Conservation (phyloP, 2,888 invertebrate genomes). For the Stenodema calcarata region DNA sequence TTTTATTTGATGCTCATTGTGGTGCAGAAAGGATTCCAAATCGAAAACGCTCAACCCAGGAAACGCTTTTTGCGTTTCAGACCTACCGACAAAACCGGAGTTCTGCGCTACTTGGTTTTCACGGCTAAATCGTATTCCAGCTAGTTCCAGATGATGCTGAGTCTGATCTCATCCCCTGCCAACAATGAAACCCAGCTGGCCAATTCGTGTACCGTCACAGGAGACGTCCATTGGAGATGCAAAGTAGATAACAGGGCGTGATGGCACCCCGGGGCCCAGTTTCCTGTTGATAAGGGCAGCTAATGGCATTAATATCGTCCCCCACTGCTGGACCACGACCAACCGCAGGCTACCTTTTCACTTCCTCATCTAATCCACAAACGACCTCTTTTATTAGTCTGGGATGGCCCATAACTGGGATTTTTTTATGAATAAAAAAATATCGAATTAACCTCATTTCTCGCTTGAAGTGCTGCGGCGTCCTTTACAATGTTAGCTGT, state of each 20-base stretch:
- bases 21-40: no score
- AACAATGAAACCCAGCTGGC: no score
- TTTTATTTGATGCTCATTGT: no score
- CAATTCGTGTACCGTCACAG: background rate
- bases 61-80: no score
- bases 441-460: background rate
- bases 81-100: no score
- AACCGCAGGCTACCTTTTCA: background rate
- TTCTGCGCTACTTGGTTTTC: no score
- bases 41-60: no score
- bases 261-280: conserved; percentile 19
- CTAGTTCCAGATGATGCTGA: no score
- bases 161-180: no score
- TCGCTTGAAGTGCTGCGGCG: background rate
- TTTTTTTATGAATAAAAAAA: background rate
- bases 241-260: conserved; percentile 11
- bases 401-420: background rate
- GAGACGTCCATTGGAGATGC: conserved; percentile 13
- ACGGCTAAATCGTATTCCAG: no score
- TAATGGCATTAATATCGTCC: conserved; percentile 32
- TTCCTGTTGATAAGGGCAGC: conserved; percentile 18
- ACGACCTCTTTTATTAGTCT: conserved; percentile 26
- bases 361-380: background rate
- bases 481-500: no score
- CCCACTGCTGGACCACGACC: background rate